Evolutionary conservation across 2,797 vertebrate species (phyloP).

Genomic region (Arctocebus calabarensis): DNA sequence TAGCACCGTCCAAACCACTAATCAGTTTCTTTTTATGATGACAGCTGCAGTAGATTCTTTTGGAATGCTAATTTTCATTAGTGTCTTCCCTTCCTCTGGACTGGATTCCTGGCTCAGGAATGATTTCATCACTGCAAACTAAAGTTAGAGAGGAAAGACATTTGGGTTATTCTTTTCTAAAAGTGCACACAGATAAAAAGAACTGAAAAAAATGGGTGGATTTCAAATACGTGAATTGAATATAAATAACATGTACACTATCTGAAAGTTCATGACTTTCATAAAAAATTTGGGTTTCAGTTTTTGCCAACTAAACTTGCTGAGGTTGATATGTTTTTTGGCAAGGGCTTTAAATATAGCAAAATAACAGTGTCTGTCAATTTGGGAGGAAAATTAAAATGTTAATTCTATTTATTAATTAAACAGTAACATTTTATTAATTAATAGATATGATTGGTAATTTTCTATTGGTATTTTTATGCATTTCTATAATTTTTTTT

Average conservation of each 20-base stretch:
- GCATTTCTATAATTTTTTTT: not conserved
- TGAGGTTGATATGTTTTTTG: slow-evolving; percentile 29
- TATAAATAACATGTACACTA: slow-evolving; percentile 14
- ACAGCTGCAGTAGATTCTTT: slow-evolving; percentile 89
- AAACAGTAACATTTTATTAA: slow-evolving; percentile 58
- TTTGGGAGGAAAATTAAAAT: slow-evolving; percentile 23
- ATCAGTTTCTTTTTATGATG: slow-evolving; percentile 91
- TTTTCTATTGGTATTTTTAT: not conserved
- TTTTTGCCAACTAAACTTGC: slow-evolving; percentile 34
- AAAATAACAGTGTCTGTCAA: slow-evolving; percentile 59
- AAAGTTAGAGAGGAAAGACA: slow-evolving; percentile 56
- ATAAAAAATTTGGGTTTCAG: not conserved
- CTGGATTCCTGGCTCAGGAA: slow-evolving; percentile 69
- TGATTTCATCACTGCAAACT: slow-evolving; percentile 72
- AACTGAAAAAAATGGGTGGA: slow-evolving; percentile 39
- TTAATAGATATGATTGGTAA: not conserved
- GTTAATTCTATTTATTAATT: not conserved
- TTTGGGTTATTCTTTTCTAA: slow-evolving; percentile 55
- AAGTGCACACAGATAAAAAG: not conserved
- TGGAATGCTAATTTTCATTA: slow-evolving; percentile 90
- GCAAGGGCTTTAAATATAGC: slow-evolving; percentile 19
- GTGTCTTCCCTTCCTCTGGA: slow-evolving; percentile 76
- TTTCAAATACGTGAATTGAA: slow-evolving; percentile 41
- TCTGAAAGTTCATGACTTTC: not conserved
- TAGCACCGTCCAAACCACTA: slow-evolving; percentile 90